A percentile compares a stretch with the other conserved stretches of the same genome.
phyloP scores from a whole-genome alignment of 2,888 invertebrate genomes.

The Sarcophaga rosellei region DNA sequence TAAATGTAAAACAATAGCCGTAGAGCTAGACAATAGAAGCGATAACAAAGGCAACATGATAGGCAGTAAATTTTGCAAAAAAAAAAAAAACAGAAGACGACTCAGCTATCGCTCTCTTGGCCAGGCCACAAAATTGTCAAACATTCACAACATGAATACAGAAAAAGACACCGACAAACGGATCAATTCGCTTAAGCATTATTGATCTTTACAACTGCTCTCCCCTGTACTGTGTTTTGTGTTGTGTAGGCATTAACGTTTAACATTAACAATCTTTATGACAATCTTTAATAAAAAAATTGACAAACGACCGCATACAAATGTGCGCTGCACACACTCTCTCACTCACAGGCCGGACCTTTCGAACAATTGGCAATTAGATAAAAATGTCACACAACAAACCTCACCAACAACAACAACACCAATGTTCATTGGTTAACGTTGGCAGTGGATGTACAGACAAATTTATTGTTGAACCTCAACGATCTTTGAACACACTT shows the following conservation, averaged over 20 bases:
- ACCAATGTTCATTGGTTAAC: conserved; percentile 72
- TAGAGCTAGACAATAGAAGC: conserved; percentile 24
- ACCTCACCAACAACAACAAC: conserved; percentile 70
- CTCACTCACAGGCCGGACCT: background rate
- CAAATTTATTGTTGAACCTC: conserved; percentile 73
- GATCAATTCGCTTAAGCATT: conserved; percentile 12
- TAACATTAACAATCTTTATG: conserved; percentile 68
- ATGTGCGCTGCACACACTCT: conserved; percentile 68
- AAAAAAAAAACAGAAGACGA: conserved; percentile 15
- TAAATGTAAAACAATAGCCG: conserved; percentile 16
- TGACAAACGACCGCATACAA: conserved; percentile 44
- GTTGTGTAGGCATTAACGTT: conserved; percentile 56
- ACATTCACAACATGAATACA: conserved; percentile 50
- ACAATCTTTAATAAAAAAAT: conserved; percentile 52
- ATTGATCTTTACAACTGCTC: background rate
- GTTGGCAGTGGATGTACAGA: no score
- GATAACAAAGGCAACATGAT: conserved; percentile 9
- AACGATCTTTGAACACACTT: background rate
- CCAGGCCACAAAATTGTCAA: conserved; percentile 58
- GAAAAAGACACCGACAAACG: conserved; percentile 28
- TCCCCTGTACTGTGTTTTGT: background rate
- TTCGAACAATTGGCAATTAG: conserved; percentile 75
- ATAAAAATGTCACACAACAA: conserved; percentile 81
- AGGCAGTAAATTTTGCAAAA: conserved; percentile 50
- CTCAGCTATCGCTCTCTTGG: no score